Conservation (phyloP, 1,140 invertebrate species). For the Apis dorsata region DNA sequence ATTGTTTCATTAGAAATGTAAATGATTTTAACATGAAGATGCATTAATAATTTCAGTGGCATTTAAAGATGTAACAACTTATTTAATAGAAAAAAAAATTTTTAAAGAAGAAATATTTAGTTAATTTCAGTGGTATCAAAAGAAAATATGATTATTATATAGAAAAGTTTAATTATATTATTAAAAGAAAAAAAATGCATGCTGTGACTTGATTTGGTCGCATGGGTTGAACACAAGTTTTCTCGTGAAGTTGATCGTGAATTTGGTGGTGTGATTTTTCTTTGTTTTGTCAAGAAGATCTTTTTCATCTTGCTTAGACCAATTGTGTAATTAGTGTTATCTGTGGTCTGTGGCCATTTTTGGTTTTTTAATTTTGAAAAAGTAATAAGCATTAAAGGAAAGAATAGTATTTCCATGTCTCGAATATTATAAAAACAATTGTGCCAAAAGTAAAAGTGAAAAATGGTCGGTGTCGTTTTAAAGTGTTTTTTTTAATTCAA, state of each 20-base stretch:
- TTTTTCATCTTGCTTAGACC: conserved; percentile 25
- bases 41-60: conserved; percentile 31
- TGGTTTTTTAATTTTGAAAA: conserved; percentile 26
- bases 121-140: conserved; percentile 36
- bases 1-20: conserved; percentile 26
- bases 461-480: conserved; percentile 25
- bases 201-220: conserved; percentile 22
- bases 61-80: conserved; percentile 22
- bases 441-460: conserved; percentile 42
- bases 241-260: conserved; percentile 61
- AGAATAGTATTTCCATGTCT: conserved; percentile 16
- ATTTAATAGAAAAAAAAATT: conserved; percentile 27
- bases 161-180: conserved; percentile 33
- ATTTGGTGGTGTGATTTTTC: conserved; percentile 58
- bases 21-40: conserved; percentile 34
- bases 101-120: conserved; percentile 14
- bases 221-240: conserved; percentile 36
- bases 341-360: conserved; percentile 54
- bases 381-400: conserved; percentile 17
- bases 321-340: conserved; percentile 57
- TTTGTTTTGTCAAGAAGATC: conserved; percentile 39
- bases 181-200: conserved; percentile 23
- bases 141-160: conserved; percentile 15
- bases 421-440: conserved; percentile 26
- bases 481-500: conserved; percentile 30